A percentile compares a stretch with the other conserved stretches of the same genome.
Conservation (phyloP, 2,888 invertebrate genomes). For the Aporophyla nigra region DNA sequence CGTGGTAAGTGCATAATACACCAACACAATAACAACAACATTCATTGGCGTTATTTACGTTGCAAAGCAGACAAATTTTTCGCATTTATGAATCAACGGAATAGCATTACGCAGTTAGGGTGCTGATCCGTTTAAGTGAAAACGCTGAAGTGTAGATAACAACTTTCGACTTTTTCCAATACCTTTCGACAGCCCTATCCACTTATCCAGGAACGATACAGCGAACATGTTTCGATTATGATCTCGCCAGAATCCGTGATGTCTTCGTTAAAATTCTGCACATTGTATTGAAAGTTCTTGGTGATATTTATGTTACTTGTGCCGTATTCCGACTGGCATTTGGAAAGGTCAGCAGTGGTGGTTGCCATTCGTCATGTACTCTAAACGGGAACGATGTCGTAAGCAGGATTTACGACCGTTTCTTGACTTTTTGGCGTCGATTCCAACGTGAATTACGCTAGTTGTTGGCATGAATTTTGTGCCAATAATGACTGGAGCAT, state of each 20-base stretch:
- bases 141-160: not conserved
- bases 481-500: slow-evolving; percentile 29
- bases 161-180: not conserved
- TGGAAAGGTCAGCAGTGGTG: slow-evolving; percentile 63
- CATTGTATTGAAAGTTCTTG: slow-evolving; percentile 55
- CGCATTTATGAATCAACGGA: too few species aligned
- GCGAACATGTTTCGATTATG: slow-evolving; percentile 50
- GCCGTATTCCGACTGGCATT: slow-evolving; percentile 64
- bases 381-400: slow-evolving; percentile 55
- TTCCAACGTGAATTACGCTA: slow-evolving; percentile 29
- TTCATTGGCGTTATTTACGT: too few species aligned
- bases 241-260: slow-evolving; percentile 55
- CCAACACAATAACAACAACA: too few species aligned
- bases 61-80: too few species aligned
- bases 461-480: slow-evolving; percentile 18
- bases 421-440: slow-evolving; percentile 27
- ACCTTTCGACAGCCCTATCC: slow-evolving; percentile 35
- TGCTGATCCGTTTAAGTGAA: not conserved
- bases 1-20: too few species aligned
- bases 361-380: slow-evolving; percentile 51
- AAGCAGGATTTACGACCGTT: slow-evolving; percentile 39
- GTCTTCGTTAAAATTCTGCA: slow-evolving; percentile 72
- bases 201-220: slow-evolving; percentile 29
- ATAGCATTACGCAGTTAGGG: too few species aligned
- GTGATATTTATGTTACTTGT: slow-evolving; percentile 53